phyloP scores from a whole-genome alignment of 2,113 vertebrate species.

The Xyrauchen texanus region DNA sequence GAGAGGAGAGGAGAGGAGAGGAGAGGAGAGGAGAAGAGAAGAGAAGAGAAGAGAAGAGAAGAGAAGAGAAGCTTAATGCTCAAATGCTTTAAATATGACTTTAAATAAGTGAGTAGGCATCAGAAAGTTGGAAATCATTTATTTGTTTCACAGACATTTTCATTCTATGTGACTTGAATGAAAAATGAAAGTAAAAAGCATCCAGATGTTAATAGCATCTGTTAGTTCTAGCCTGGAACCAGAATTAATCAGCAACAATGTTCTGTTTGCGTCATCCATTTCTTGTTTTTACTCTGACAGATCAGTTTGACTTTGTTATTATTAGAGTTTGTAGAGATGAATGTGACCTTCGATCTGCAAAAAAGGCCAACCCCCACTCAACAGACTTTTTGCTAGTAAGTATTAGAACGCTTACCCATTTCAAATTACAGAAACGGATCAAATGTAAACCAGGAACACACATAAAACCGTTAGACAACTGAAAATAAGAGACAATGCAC shows the following conservation, averaged over 20 bases:
- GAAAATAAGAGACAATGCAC: no score
- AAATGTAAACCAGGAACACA: constrained; percentile 7
- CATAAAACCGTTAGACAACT: constrained; percentile 12
- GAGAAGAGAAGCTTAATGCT: constrained; percentile 36
- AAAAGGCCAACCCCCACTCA: not conserved
- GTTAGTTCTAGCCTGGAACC: not conserved
- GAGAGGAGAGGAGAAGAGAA: constrained; percentile 50
- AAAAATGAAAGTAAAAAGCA: not conserved
- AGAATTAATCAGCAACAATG: not conserved
- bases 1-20: no score
- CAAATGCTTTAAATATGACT: not conserved
- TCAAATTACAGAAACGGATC: constrained; percentile 10
- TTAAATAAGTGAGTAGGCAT: not conserved
- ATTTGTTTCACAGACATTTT: not conserved
- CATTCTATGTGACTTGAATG: not conserved
- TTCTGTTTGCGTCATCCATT: not conserved
- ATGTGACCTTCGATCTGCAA: not conserved
- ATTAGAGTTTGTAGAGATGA: not conserved
- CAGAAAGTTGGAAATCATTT: not conserved
- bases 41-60: constrained; percentile 53
- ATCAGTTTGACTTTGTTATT: not conserved
- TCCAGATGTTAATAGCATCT: not conserved
- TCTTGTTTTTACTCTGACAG: no score
- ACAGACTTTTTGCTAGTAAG: not conserved
- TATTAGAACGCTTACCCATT: constrained; percentile 5